Evolutionary conservation across 2,797 vertebrate species (phyloP).

Genomic region (Limnodromus scolopaceus): DNA sequence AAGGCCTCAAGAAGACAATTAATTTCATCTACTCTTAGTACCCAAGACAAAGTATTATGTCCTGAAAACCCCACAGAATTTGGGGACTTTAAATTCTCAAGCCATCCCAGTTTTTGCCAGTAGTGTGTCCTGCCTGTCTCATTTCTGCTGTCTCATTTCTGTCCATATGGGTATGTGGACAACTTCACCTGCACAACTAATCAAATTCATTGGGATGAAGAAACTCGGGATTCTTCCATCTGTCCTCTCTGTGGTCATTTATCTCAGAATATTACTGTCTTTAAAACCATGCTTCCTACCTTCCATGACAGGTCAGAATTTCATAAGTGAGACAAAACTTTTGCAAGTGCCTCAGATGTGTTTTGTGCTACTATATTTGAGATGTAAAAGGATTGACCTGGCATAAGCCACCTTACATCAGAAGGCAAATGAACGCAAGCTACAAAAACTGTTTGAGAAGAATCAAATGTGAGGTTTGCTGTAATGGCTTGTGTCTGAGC

Average conservation of each 20-base stretch:
- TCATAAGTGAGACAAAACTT: background rate
- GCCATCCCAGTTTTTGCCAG: background rate
- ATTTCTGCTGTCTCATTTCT: background rate
- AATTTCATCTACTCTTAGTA: background rate
- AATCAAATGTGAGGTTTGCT: background rate
- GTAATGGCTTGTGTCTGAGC: background rate
- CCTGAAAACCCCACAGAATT: background rate
- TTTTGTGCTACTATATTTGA: background rate
- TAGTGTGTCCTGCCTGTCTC: background rate
- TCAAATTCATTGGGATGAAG: background rate
- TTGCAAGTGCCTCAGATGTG: background rate
- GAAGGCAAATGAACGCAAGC: background rate
- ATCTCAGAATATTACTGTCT: background rate
- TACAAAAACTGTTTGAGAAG: background rate
- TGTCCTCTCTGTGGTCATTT: background rate
- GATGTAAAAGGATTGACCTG: background rate
- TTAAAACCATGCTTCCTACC: background rate
- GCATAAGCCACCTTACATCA: background rate
- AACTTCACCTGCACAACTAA: background rate
- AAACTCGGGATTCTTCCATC: background rate
- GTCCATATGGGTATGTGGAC: too few relatives aligned
- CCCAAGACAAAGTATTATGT: background rate
- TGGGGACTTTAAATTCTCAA: background rate
- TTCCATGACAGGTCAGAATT: background rate
- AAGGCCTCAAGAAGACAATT: background rate